These are phyloP conservation scores for Pipra filicauda DNA, from an alignment of 2,113 vertebrate species.

Conservation along the genomic window DNA sequence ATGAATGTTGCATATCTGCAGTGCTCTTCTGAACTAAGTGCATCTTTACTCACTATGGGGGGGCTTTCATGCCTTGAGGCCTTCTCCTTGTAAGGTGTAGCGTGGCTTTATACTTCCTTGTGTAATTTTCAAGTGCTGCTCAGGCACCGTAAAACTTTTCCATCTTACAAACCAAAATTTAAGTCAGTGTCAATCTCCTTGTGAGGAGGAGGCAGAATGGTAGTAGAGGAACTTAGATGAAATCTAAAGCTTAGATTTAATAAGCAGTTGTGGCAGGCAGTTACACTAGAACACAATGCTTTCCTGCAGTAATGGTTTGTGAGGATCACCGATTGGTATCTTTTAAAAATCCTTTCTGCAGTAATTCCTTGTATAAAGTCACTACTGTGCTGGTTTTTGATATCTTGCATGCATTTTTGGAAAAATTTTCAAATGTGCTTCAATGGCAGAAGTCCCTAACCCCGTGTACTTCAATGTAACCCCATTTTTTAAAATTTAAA, in stretches of 20 bases:
- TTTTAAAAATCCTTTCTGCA: neutral
- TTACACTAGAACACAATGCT: neutral
- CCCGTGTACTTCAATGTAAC: neutral
- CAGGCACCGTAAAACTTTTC: neutral
- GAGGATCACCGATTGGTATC: neutral
- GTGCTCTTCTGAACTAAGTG: neutral
- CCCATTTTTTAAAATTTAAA: neutral
- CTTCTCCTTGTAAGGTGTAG: neutral
- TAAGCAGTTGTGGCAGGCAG: neutral
- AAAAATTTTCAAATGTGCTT: neutral
- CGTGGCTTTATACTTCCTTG: neutral
- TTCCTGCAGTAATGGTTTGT: neutral
- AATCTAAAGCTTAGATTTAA: neutral
- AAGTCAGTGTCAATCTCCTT: neutral
- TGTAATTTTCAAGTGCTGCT: neutral
- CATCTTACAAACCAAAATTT: neutral
- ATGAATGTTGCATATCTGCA: neutral
- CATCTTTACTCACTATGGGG: neutral
- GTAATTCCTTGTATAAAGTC: neutral
- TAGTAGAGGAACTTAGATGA: neutral
- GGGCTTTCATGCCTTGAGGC: neutral
- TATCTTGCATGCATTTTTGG: neutral
- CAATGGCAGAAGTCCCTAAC: neutral
- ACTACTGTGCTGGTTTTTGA: neutral
- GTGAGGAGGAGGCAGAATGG: neutral